These are phyloP conservation scores for Mustela nigripes DNA, from an alignment of 2,113 vertebrate genomes.

Conservation along the genomic window DNA sequence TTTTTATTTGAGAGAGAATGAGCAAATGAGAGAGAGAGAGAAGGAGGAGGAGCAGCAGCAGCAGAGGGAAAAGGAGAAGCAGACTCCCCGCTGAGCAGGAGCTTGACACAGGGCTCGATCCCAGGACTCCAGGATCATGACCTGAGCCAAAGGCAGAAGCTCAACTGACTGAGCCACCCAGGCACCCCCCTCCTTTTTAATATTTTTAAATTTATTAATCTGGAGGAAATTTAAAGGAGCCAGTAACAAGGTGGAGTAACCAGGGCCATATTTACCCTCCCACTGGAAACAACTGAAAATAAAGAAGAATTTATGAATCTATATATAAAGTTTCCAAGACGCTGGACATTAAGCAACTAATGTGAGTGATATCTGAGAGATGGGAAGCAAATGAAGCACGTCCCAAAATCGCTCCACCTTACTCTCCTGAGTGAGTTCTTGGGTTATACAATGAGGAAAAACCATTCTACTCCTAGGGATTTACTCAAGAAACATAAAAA, in stretches of 20 bases:
- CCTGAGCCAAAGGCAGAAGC: too few species aligned
- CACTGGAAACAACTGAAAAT: background rate
- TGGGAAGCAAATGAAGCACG: background rate
- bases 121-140: too few species aligned
- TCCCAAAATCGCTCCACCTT: background rate
- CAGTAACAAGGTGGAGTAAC: background rate
- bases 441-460: background rate
- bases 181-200: too few species aligned
- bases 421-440: background rate
- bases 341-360: background rate
- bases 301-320: background rate
- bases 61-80: too few species aligned
- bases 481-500: constrained; percentile 40
- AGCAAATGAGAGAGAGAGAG: too few species aligned
- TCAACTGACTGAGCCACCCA: too few species aligned
- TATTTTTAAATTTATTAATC: background rate
- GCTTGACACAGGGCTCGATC: too few species aligned
- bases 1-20: too few species aligned
- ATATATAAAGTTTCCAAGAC: background rate
- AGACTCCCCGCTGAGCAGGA: too few species aligned
- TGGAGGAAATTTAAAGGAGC: background rate
- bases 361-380: background rate
- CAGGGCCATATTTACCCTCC: background rate
- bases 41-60: too few species aligned
- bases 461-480: background rate